phyloP scores from a whole-genome alignment of 2,113 vertebrate genomes.

The Entomyzon cyanotis region DNA sequence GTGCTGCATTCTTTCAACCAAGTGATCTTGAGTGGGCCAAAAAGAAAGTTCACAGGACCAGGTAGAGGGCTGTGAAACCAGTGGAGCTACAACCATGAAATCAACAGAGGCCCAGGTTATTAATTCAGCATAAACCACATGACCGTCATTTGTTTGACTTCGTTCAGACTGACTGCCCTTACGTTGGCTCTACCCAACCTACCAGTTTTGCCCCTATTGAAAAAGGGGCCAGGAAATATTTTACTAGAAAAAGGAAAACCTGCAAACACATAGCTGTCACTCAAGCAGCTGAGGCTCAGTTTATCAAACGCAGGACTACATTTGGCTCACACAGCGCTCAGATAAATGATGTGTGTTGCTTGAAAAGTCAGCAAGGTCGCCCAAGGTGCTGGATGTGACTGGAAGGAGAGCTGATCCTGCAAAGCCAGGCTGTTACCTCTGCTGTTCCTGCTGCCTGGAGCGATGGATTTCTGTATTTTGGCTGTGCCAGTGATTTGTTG shows the following conservation, averaged over 20 bases:
- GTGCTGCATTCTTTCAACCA: background rate
- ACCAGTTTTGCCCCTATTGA: background rate
- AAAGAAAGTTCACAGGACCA: background rate
- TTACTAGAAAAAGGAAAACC: background rate
- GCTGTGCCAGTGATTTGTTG: background rate
- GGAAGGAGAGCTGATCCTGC: background rate
- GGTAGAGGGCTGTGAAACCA: background rate
- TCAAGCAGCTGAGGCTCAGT: background rate
- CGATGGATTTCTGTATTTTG: background rate
- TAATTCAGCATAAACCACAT: background rate
- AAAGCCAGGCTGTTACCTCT: background rate
- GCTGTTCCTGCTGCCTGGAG: background rate
- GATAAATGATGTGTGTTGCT: background rate
- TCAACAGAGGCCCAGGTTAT: background rate
- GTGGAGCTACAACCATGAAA: background rate
- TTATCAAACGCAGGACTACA: background rate
- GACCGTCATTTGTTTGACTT: background rate
- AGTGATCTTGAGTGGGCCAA: background rate
- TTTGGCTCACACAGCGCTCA: background rate
- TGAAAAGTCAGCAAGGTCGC: background rate
- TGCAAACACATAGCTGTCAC: background rate
- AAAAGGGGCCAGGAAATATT: background rate
- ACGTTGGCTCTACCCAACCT: background rate
- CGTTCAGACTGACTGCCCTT: background rate
- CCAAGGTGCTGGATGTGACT: background rate